Conservation (phyloP, 2,797 vertebrate species). For the Melanotaenia parkinsoni region DNA sequence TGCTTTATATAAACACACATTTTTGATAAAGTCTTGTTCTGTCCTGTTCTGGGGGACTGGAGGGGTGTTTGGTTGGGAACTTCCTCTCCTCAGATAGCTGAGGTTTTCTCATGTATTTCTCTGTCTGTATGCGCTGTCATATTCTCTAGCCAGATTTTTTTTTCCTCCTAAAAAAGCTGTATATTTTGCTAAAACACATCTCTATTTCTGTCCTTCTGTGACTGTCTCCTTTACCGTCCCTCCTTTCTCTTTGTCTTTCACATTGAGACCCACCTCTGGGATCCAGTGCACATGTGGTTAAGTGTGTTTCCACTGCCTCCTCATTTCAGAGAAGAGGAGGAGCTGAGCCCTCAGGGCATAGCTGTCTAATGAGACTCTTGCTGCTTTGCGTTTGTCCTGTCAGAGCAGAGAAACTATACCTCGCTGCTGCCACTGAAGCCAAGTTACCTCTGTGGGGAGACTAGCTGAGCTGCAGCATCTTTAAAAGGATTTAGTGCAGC, state of each 20-base stretch:
- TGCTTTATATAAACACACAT: background rate
- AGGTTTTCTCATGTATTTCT: background rate
- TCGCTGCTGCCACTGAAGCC: slow-evolving; percentile 28
- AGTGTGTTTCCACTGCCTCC: slow-evolving; percentile 36
- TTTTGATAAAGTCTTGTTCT: slow-evolving; percentile 3
- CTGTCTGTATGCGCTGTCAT: background rate
- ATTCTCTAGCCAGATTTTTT: background rate
- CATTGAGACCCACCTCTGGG: slow-evolving; percentile 10
- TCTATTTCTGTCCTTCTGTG: slow-evolving; percentile 15
- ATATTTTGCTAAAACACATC: slow-evolving; percentile 25
- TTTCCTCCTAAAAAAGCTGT: background rate
- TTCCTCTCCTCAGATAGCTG: slow-evolving; percentile 3
- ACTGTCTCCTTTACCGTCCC: background rate
- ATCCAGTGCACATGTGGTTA: slow-evolving; percentile 54
- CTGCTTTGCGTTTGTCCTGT: slow-evolving; percentile 56
- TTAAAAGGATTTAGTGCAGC: slow-evolving; percentile 71
- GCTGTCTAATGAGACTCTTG: slow-evolving; percentile 63
- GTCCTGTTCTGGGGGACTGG: slow-evolving; percentile 12
- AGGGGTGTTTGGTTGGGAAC: slow-evolving; percentile 8
- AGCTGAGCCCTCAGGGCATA: slow-evolving; percentile 50
- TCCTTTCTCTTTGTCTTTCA: slow-evolving; percentile 11
- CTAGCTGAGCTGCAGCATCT: slow-evolving; percentile 61
- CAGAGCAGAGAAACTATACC: slow-evolving; percentile 42
- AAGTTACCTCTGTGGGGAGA: slow-evolving; percentile 44
- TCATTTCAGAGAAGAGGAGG: slow-evolving; percentile 39